A percentile compares a stretch with the other conserved stretches of the same genome.
Conservation (phyloP, 2,888 invertebrate genomes). For the Perdita meconis region DNA sequence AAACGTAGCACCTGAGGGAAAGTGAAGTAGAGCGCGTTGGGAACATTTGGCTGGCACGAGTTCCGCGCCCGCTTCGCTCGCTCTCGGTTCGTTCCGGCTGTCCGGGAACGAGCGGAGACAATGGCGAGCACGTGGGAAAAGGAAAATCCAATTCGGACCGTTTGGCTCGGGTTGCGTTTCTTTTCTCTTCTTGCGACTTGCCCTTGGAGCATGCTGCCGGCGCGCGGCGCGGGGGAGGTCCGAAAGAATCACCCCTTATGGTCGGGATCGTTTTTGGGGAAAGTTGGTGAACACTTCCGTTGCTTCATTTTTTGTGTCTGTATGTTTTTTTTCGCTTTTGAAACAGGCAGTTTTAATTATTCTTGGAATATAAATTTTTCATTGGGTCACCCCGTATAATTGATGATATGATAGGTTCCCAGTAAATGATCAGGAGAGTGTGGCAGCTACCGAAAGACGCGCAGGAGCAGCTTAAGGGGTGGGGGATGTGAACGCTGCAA, state of each 20-base stretch:
- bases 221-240: background rate
- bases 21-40: constrained; percentile 25
- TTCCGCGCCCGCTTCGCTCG: constrained; percentile 4
- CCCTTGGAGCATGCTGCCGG: constrained; percentile 11
- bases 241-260: constrained; percentile 26
- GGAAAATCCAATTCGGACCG: constrained; percentile 57
- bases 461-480: constrained; percentile 9
- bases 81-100: constrained; percentile 52
- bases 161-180: constrained; percentile 42
- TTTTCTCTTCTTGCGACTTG: constrained; percentile 31
- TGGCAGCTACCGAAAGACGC: constrained; percentile 7
- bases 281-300: background rate
- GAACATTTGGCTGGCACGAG: constrained; percentile 67
- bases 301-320: too few relatives aligned
- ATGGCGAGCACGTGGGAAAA: constrained; percentile 57
- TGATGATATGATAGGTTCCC: background rate
- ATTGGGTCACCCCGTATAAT: background rate
- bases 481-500: constrained; percentile 40
- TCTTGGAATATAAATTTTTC: too few relatives aligned
- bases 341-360: too few relatives aligned
- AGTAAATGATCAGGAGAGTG: constrained; percentile 17
- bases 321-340: too few relatives aligned
- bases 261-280: background rate
- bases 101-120: constrained; percentile 55
- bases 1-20: constrained; percentile 31